Evolutionary conservation across 2,888 invertebrate genomes (phyloP), one percentile per base, ranked within the genome.

Genomic region (Emmelina monodactyla): DNA sequence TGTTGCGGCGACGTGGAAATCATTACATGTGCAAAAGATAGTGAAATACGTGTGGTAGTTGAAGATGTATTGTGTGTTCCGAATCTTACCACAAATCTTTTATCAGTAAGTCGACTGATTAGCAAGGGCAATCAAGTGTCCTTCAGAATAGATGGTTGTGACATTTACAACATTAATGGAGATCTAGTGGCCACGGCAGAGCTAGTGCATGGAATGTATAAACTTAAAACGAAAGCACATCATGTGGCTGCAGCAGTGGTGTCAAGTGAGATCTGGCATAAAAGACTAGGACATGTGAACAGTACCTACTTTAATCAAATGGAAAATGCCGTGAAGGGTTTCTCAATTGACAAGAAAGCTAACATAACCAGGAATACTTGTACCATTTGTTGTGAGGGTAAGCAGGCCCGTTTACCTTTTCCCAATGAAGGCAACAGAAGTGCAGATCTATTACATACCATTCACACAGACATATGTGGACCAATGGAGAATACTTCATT

Each of bases 381-480:
- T 15, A 33, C 14, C 7, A 31, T 32, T n/a, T 47, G 43, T 22
- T 43, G 41, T 34, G 42, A 45, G 22, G 47, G 43, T 2, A 45
- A 46, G 28, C 43, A 44, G 33, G 14, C 39, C 13, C 15, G 31
- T 12, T 42, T 51, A 28, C 51, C 54, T n/a, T 59, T 58, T 36
- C 28, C 32, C 3, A 34, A 13, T n/a, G n/a, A n/a, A n/a, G n/a
- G n/a, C n/a, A n/a, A n/a, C 2, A 40, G 43, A 22, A 33, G 37
- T 30, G 31, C 12, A 5, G 34, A 34, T 2, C 2, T 38, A 6
- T 34, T 44, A 12, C 29, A 44, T 3, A 9, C 9, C 9, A 9
- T 19, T 19, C 19, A 19, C 9, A 6, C 19, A 6, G 19, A 19
- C 9, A 19, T 19, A 6, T 19, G 19, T 19, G 19, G 19, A 6